Evolutionary conservation across 2,113 vertebrate species (phyloP), one percentile per base, ranked within the genome.

Genomic region (Nyctibius bracteatus): DNA sequence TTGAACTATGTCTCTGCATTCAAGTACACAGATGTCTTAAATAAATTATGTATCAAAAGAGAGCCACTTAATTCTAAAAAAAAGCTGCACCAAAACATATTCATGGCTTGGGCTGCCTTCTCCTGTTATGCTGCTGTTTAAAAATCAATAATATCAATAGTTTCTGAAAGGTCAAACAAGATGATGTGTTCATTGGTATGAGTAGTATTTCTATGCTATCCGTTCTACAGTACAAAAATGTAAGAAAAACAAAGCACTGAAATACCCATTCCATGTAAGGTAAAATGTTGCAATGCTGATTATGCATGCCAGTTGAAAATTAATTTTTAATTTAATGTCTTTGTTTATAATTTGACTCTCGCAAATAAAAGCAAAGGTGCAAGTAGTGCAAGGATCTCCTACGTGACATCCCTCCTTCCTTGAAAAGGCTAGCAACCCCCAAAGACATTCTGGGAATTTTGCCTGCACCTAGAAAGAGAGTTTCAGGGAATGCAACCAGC

Each of bases 41-140:
- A 86, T 81, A 86, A 94, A 96, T 77, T 61, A 96, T 89, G 58
- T 52, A 91, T 95, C 73, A 81, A 84, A 95, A 94, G 52, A 86
- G 24, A 89, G 9, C 10, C 16, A 95, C 86, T 95, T 59, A 39
- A 77, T 84, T 77, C 27, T 61, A 39, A 62, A 79, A 88, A 52
- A 84, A 62, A 18, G 43, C 41, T 84, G 25, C 33, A 72, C 2
- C 41, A 91, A 89, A 93, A 83, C 41, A 74, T 28, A 65, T 33
- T 65, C 37, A 63, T 46, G 61, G 47, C 57, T 92, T 79, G 17
- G 28, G 28, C 57, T 94, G 86, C 49, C 49, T 67, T 68, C 43
- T 84, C 52, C 58, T 95, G 39, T 81, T 86, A 88, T 77, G 51
- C 75, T 68, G 62, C n/a, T 75, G 11, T 92, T 95, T 72, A 89